Evolutionary conservation across 2,113 vertebrate species (phyloP).

Genomic region (Oreocharis arfaki): DNA sequence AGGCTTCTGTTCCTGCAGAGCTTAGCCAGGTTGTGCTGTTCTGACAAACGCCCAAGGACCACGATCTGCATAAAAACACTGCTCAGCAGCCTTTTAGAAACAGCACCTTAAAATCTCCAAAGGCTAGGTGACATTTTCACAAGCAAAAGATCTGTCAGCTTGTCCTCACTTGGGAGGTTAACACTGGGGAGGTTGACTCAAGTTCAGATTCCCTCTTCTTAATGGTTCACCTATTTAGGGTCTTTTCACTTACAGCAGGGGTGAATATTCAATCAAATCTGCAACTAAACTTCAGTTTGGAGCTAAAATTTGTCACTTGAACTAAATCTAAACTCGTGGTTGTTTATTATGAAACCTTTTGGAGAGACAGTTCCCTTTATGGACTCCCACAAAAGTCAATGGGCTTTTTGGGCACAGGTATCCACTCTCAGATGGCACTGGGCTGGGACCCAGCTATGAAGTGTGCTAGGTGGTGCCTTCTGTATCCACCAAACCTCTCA

Average conservation of each 20-base stretch:
- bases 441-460: neutral
- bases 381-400: neutral
- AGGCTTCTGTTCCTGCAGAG: neutral
- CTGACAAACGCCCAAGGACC: neutral
- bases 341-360: neutral
- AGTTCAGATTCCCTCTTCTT: neutral
- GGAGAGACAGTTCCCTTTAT: neutral
- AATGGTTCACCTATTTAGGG: neutral
- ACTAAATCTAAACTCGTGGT: neutral
- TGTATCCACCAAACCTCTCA: neutral
- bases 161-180: neutral
- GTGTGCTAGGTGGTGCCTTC: neutral
- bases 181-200: neutral
- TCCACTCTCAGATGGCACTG: accelerated
- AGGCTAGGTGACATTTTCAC: neutral
- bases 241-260: neutral
- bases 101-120: neutral
- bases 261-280: neutral
- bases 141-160: neutral
- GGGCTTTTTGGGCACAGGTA: neutral
- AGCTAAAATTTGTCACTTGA: neutral
- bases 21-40: neutral
- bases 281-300: neutral
- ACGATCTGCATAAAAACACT: neutral
- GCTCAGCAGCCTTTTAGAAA: neutral